Conservation (phyloP, 2,797 vertebrate genomes). For the Myiotriccus ornatus region DNA sequence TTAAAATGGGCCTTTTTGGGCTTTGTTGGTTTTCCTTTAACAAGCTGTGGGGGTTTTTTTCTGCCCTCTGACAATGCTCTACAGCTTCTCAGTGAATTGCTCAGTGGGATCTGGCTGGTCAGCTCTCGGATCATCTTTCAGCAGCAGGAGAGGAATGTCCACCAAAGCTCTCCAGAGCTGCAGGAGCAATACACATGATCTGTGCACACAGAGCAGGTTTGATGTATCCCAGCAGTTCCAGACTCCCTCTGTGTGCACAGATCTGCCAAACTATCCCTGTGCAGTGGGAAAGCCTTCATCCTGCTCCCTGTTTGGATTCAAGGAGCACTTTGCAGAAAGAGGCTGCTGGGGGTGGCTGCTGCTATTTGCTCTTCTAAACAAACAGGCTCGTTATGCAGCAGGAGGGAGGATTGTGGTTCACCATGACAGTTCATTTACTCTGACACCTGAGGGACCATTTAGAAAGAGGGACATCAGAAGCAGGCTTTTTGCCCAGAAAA, state of each 20-base stretch:
- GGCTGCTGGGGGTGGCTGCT: not conserved
- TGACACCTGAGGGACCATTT: not conserved
- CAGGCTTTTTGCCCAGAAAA: conserved; percentile 7
- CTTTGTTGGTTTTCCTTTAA: not conserved
- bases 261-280: not conserved
- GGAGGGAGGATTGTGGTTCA: not conserved
- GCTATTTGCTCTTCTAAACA: not conserved
- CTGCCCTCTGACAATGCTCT: not conserved
- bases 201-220: not conserved
- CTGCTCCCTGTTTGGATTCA: not conserved
- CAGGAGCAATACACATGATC: not conserved
- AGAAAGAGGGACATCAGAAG: not conserved
- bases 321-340: not conserved
- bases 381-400: not conserved
- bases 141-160: not conserved
- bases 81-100: not conserved
- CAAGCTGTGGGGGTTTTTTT: not conserved
- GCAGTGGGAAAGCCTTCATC: not conserved
- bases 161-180: not conserved
- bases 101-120: not conserved
- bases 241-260: not conserved
- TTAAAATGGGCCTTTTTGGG: not conserved
- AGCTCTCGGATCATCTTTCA: not conserved
- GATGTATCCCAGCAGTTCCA: not conserved
- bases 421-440: not conserved